Conservation (phyloP, 2,113 vertebrate genomes). For the Hylia prasina region DNA sequence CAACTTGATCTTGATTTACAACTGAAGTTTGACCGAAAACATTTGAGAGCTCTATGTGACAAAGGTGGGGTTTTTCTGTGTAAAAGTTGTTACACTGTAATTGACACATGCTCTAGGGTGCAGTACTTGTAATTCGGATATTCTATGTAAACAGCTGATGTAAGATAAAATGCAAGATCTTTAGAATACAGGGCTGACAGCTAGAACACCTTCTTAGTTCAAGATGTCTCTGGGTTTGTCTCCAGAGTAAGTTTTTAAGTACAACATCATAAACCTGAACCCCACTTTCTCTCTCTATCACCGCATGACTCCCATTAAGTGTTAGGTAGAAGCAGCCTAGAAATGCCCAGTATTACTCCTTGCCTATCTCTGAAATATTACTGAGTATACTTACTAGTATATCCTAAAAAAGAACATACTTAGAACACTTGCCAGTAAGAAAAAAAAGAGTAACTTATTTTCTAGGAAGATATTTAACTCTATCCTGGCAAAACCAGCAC, state of each 20-base stretch:
- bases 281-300: neutral
- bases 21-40: neutral
- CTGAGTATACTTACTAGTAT: neutral
- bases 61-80: neutral
- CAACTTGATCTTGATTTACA: neutral
- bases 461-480: neutral
- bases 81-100: neutral
- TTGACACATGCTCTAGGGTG: rapidly evolving
- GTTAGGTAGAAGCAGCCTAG: neutral
- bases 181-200: neutral
- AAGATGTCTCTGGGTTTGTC: neutral
- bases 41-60: neutral
- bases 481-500: neutral
- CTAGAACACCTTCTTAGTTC: neutral
- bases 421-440: neutral
- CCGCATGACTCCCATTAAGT: neutral
- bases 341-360: neutral
- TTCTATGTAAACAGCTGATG: neutral
- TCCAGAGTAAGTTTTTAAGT: neutral
- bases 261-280: neutral
- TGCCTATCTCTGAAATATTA: neutral
- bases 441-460: neutral
- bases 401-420: neutral
- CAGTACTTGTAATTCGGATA: neutral
- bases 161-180: neutral